Evolutionary conservation across 2,888 invertebrate genomes (phyloP), one percentile per base, ranked within the genome.

Genomic region (Automeris io): DNA sequence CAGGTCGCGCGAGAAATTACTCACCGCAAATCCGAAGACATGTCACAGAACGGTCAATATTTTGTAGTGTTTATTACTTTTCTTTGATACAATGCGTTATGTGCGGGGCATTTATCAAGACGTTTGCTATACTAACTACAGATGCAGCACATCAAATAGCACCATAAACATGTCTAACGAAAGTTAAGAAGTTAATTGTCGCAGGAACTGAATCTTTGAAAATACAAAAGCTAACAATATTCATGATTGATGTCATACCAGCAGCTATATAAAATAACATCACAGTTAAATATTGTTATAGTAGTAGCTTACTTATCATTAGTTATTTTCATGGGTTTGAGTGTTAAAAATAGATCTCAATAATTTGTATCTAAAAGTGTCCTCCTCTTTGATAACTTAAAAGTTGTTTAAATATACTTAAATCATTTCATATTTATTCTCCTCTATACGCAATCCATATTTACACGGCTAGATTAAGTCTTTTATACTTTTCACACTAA

Each of bases 1-100:
- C 67, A 69, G 48, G 61, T 48, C 52, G 53, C 58, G 65, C 48
- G 58, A 63, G 61, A 67, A 68, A 73, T 77, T 75, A 73, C 66
- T 79, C 71, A 70, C 65, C 58, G 64, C 61, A 60, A 55, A 63
- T 64, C 69, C 55, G 71, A 75, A 73, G 59, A 73, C 61, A 68
- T 77, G 79, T 76, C 75, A 67, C 62, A 51, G 51, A 46, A 43
- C 47, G 57, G 58, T 74, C 75, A 74, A 81, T 82, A 81, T 74
- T 72, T 77, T 69, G 63, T 69, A 59, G 50, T 68, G 61, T 81
- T 83, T 82, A 83, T 78, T 68, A 66, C 65, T 57, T 62, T 54
- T 57, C 71, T 78, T 85, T 85, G 83, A 85, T 80, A 74, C 64
- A 47, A 47, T 58, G 75, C 73, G 75, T 75, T 75, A 57, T 60